Conservation (phyloP, 2,888 invertebrate species). For the Hemaris fuciformis region DNA sequence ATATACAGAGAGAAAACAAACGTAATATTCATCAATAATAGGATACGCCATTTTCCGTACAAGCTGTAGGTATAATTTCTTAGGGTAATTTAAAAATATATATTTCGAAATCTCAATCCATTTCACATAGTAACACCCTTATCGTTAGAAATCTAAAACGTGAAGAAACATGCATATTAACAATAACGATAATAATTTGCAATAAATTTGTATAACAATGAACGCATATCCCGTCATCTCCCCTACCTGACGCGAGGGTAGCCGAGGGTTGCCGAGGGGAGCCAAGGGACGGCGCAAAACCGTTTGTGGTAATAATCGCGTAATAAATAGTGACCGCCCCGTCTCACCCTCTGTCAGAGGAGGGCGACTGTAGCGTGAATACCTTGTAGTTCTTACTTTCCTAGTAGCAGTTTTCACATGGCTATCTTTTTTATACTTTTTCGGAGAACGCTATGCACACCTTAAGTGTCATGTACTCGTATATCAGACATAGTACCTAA, state of each 20-base stretch:
- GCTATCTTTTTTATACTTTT: no score
- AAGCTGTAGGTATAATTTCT: no score
- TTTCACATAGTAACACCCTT: no score
- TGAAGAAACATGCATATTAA: background rate
- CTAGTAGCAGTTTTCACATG: no score
- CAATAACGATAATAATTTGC: background rate
- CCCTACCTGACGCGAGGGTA: background rate
- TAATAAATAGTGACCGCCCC: constrained; percentile 49
- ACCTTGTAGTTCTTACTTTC: background rate
- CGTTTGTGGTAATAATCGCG: constrained; percentile 60
- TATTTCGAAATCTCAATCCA: no score
- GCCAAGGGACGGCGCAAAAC: constrained; percentile 37
- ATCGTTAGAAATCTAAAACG: background rate
- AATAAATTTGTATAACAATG: constrained; percentile 13
- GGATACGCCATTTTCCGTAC: no score
- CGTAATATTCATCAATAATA: no score
- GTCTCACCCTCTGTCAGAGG: background rate
- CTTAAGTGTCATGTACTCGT: no score
- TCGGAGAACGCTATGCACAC: no score
- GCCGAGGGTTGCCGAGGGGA: constrained; percentile 26
- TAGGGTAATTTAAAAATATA: no score
- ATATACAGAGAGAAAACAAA: no score
- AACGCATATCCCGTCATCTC: constrained; percentile 19
- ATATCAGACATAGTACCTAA: no score
- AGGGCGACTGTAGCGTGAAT: background rate